Evolutionary conservation across 2,888 invertebrate genomes (phyloP).

Genomic region (Atethmia centrago): DNA sequence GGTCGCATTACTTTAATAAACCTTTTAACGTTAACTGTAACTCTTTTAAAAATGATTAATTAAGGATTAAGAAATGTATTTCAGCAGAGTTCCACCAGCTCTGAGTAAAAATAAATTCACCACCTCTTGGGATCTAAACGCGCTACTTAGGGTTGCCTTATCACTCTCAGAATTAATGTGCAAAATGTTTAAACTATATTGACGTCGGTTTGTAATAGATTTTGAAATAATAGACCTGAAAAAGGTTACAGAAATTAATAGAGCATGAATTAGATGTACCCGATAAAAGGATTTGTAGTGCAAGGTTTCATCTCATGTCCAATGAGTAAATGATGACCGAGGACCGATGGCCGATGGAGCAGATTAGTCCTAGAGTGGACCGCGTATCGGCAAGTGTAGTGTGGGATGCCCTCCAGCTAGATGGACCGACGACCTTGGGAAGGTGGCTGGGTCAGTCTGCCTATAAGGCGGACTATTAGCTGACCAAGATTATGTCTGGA

Average conservation of each 20-base stretch:
- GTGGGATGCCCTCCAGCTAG: no score
- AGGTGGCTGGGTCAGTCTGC: no score
- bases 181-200: background rate
- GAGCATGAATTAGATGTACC: background rate
- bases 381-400: no score
- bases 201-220: background rate
- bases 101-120: constrained; percentile 54
- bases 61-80: constrained; percentile 58
- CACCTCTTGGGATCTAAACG: constrained; percentile 55
- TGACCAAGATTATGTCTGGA: no score
- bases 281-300: background rate
- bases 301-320: background rate
- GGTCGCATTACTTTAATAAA: constrained; percentile 53
- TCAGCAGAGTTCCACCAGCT: constrained; percentile 17
- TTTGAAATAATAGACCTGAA: background rate
- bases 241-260: background rate
- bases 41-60: constrained; percentile 55
- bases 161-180: background rate
- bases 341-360: no score
- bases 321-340: background rate
- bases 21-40: constrained; percentile 53
- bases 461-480: no score
- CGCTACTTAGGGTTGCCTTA: constrained; percentile 51
- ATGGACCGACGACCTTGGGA: no score
- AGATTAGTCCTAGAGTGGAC: no score